These are phyloP conservation scores for Tetrax tetrax DNA, from an alignment of 2,113 vertebrate genomes.

Conservation along the genomic window DNA sequence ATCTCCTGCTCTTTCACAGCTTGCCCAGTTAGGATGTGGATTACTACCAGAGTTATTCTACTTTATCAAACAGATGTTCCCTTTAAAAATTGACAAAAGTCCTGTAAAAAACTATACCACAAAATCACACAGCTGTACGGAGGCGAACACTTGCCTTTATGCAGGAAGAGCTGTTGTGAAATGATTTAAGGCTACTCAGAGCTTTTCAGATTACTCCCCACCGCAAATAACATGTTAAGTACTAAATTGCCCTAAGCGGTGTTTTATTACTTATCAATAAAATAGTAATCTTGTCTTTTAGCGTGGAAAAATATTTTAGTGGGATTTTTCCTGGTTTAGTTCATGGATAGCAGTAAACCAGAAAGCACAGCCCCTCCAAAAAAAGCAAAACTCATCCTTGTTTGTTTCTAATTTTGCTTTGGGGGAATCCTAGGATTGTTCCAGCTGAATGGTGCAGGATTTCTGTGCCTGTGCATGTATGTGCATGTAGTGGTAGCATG, in stretches of 20 bases:
- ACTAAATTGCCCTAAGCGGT: slow-evolving; percentile 50
- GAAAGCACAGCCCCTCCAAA: neutral
- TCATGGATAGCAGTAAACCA: neutral
- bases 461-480: neutral
- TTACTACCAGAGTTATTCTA: slow-evolving; percentile 58
- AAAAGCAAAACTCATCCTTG: neutral
- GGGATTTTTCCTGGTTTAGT: slow-evolving; percentile 5
- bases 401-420: slow-evolving; percentile 51
- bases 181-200: slow-evolving; percentile 69
- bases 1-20: slow-evolving; percentile 31
- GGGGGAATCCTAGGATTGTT: slow-evolving; percentile 42
- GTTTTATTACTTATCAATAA: slow-evolving; percentile 66
- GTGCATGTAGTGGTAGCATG: neutral
- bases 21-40: neutral
- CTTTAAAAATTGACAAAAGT: slow-evolving; percentile 79
- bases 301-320: slow-evolving; percentile 40
- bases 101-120: slow-evolving; percentile 34
- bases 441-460: slow-evolving; percentile 1
- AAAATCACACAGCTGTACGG: slow-evolving; percentile 70
- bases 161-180: slow-evolving; percentile 62
- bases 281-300: slow-evolving; percentile 49
- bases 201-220: slow-evolving; percentile 64
- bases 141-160: slow-evolving; percentile 66
- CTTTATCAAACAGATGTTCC: slow-evolving; percentile 77
- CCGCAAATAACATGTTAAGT: slow-evolving; percentile 63